Conservation (phyloP, 2,113 vertebrate species). For the Odocoileus hemionus region DNA sequence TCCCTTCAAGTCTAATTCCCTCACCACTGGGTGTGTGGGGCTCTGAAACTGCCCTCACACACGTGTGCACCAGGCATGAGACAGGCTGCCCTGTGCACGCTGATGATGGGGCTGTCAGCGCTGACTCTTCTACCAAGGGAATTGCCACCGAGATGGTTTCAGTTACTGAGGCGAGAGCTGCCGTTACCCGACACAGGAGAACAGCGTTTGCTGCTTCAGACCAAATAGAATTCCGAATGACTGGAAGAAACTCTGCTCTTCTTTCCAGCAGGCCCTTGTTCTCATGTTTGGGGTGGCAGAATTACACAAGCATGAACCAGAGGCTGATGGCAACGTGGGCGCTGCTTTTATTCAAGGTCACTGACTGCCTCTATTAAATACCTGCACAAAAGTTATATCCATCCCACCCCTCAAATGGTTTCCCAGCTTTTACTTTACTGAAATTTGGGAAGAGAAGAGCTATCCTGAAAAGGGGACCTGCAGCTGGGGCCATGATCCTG, state of each 20-base stretch:
- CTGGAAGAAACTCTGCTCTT: constrained; percentile 69
- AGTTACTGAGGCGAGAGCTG: constrained; percentile 82
- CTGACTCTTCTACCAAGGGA: constrained; percentile 84
- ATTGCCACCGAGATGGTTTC: constrained; percentile 85
- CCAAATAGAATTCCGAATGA: constrained; percentile 74
- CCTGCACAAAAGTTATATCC: constrained; percentile 5
- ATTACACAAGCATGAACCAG: constrained; percentile 39
- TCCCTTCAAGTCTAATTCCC: constrained; percentile 68
- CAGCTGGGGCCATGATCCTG: background rate
- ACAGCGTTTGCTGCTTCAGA: constrained; percentile 72
- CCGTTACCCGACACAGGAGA: constrained; percentile 76
- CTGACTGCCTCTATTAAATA: background rate
- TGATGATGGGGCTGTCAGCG: constrained; percentile 79
- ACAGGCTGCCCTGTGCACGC: constrained; percentile 4
- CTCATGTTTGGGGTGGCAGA: background rate
- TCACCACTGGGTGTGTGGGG: constrained; percentile 48
- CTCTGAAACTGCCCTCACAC: constrained; percentile 51
- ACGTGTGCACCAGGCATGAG: constrained; percentile 63
- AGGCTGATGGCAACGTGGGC: background rate
- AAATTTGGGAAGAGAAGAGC: background rate
- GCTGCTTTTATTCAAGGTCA: background rate
- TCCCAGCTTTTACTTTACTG: background rate
- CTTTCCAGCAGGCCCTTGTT: constrained; percentile 58
- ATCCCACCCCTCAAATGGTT: background rate
- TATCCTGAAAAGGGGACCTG: background rate